Evolutionary conservation across 2,888 invertebrate genomes (phyloP).

Genomic region (Dermolepida albohirtum): DNA sequence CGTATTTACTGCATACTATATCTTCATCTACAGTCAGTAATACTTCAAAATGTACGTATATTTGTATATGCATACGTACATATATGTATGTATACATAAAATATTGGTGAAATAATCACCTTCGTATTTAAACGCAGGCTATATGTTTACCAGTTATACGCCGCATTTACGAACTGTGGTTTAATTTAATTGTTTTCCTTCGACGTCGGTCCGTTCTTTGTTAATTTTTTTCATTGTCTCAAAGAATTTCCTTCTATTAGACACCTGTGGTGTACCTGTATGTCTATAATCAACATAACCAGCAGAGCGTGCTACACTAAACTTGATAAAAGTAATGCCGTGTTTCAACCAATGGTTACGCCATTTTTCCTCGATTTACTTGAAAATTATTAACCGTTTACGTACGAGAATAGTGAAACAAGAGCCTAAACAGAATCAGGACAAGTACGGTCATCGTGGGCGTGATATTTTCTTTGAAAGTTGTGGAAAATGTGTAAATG

Average conservation of each 20-base stretch:
- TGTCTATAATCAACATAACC: constrained; percentile 48
- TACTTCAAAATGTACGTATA: constrained; percentile 4
- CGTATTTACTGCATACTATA: constrained; percentile 19
- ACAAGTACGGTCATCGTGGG: constrained; percentile 18
- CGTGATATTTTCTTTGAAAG: constrained; percentile 17
- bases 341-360: constrained; percentile 39
- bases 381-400: constrained; percentile 38
- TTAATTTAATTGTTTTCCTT: constrained; percentile 31
- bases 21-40: constrained; percentile 10
- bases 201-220: constrained; percentile 27
- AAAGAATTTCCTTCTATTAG: constrained; percentile 46
- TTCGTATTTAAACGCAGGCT: constrained; percentile 20
- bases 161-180: constrained; percentile 24
- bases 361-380: constrained; percentile 31
- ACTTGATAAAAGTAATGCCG: constrained; percentile 43
- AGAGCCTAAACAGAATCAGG: constrained; percentile 15
- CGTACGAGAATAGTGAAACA: constrained; percentile 18
- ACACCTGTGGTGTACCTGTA: constrained; percentile 48
- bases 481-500: constrained; percentile 33
- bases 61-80: no score
- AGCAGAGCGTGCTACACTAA: constrained; percentile 44
- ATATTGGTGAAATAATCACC: constrained; percentile 24
- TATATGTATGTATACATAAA: neutral
- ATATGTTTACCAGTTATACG: constrained; percentile 29
- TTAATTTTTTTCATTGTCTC: constrained; percentile 26